These are phyloP conservation scores for Lasioglossum albipes DNA, from an alignment of 1,140 invertebrate species.

Conservation along the genomic window DNA sequence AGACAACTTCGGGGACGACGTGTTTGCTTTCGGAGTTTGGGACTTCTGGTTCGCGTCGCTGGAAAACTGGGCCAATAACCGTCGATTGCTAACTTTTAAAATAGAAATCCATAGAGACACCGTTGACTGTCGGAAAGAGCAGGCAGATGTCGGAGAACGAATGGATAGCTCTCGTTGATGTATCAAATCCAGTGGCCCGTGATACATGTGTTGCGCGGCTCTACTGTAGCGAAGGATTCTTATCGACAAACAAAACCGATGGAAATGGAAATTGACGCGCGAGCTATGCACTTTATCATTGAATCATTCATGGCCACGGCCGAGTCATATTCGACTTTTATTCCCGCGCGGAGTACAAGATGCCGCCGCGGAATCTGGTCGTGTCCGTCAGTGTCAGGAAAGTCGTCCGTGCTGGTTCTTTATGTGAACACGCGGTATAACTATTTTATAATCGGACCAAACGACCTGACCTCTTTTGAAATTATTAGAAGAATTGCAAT, in stretches of 20 bases:
- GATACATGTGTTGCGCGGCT: not conserved
- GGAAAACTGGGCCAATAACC: slow-evolving; percentile 56
- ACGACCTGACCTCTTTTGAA: too few relatives aligned
- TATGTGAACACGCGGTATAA: too few relatives aligned
- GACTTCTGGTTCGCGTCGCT: slow-evolving; percentile 12
- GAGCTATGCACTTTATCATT: not conserved
- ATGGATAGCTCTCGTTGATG: slow-evolving; percentile 11
- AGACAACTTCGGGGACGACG: slow-evolving; percentile 39
- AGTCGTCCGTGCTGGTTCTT: too few relatives aligned
- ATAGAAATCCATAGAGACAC: slow-evolving; percentile 39
- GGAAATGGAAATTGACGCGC: not conserved
- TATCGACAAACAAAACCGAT: not conserved
- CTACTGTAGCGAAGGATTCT: not conserved
- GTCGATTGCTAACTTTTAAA: slow-evolving; percentile 58
- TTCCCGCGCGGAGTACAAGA: too few relatives aligned
- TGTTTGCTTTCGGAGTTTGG: slow-evolving; percentile 49
- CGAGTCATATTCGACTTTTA: not conserved
- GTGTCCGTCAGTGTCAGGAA: too few relatives aligned
- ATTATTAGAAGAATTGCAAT: too few relatives aligned
- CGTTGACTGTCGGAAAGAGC: not conserved
- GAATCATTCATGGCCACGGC: slow-evolving; percentile 1
- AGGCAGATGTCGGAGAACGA: slow-evolving; percentile 17
- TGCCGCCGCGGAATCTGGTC: too few relatives aligned
- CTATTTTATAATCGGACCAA: too few relatives aligned
- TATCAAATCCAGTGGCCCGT: not conserved